Evolutionary conservation across 2,797 vertebrate species (phyloP).

Genomic region (Phoeniculus purpureus): DNA sequence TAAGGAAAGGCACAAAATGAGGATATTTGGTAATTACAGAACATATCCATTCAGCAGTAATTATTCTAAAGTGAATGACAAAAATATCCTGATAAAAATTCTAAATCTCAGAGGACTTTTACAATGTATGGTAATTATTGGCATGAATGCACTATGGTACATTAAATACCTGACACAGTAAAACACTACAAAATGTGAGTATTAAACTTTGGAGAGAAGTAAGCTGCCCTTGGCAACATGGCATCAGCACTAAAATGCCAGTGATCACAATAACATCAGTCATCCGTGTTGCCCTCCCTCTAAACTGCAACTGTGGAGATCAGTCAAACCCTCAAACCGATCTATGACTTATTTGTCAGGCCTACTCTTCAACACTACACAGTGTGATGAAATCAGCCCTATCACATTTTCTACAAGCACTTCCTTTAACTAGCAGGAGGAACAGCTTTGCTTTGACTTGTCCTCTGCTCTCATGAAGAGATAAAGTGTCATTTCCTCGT

Average conservation of each 20-base stretch:
- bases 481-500: background rate
- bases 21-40: background rate
- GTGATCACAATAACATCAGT: too few relatives aligned
- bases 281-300: background rate
- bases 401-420: background rate
- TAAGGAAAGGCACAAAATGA: background rate
- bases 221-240: background rate
- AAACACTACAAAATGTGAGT: background rate
- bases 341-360: background rate
- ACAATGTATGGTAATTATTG: background rate
- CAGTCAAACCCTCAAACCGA: background rate
- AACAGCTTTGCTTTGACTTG: conserved; percentile 6
- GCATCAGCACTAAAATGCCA: background rate
- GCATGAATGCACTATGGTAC: background rate
- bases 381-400: background rate
- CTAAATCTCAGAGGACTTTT: background rate
- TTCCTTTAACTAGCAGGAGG: background rate
- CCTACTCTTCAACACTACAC: background rate
- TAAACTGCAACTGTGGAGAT: background rate
- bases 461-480: background rate
- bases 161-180: background rate
- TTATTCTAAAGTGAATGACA: background rate
- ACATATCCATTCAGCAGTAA: background rate
- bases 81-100: background rate
- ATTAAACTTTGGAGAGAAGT: background rate